phyloP scores from a whole-genome alignment of 2,113 vertebrate genomes.

The Vireo altiloquus region DNA sequence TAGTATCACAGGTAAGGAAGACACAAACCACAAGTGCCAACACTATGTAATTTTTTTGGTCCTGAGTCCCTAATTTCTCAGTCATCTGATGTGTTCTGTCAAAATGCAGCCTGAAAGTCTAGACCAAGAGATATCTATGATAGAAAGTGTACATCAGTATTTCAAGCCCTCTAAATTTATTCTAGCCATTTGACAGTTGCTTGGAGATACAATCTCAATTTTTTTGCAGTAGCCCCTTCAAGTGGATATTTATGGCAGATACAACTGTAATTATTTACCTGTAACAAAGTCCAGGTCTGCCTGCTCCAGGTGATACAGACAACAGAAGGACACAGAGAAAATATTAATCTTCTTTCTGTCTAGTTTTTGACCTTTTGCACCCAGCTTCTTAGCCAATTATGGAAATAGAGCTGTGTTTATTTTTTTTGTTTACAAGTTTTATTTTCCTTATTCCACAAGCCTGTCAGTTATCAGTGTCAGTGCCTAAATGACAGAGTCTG shows the following conservation, averaged over 20 bases:
- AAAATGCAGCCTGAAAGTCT: constrained; percentile 84
- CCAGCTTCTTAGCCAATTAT: constrained; percentile 44
- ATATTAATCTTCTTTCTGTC: constrained; percentile 79
- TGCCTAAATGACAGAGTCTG: neutral
- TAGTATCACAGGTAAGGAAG: constrained; percentile 75
- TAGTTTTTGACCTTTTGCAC: constrained; percentile 76
- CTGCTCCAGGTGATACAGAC: constrained; percentile 81
- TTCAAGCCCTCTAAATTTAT: constrained; percentile 84
- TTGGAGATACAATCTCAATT: constrained; percentile 87
- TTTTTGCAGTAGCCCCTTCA: constrained; percentile 80
- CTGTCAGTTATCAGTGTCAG: neutral
- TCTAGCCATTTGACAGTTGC: constrained; percentile 81
- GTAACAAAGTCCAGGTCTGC: constrained; percentile 85
- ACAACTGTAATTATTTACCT: constrained; percentile 87
- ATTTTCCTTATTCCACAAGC: neutral
- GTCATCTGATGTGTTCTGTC: constrained; percentile 81
- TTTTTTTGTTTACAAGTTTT: constrained; percentile 30
- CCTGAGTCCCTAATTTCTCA: constrained; percentile 78
- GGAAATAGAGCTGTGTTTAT: constrained; percentile 34
- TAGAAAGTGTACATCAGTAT: constrained; percentile 82
- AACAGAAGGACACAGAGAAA: constrained; percentile 70
- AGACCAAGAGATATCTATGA: constrained; percentile 80
- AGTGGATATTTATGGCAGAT: constrained; percentile 82
- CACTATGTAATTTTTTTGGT: constrained; percentile 76
- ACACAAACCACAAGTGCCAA: constrained; percentile 80